Evolutionary conservation across 2,888 invertebrate species (phyloP), one percentile per base, ranked within the genome.

Genomic region (Drosophila leonis): DNA sequence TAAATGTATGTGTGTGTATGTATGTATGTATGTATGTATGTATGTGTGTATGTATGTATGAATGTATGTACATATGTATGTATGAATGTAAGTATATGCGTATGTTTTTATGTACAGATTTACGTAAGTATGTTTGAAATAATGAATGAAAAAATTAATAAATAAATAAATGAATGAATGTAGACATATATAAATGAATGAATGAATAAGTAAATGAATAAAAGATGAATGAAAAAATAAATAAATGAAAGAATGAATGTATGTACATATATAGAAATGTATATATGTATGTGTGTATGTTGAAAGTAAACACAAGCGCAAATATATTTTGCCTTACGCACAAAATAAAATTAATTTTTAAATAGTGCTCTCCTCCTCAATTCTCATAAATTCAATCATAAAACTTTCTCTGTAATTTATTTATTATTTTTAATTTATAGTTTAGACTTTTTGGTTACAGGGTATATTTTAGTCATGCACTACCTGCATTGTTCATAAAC

Each of bases 401-500:
- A 3, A 20, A 9, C 9, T 20, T 20, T 9, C 12, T 8, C 15
- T 46, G 9, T 5, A 12, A 42, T 20, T 20, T 12, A 5, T 27
- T 24, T 15, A 7, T 8, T 1, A 24, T 24, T 4, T 24, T 24
- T n/a, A n/a, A n/a, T 4, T 24, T 4, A 24, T 15, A 27, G 15
- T 1, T 27, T 12, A 27, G 8, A 0, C 18, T 42, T 24, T 15
- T 18, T 3, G n/a, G 4, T 20, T 39, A 51, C 18, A 46, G 69
- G 59, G 31, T 55, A 69, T 69, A 13, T 41, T 1, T 2, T 31
- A 27, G 60, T 48, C 37, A 1, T 1, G n/a, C 8, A 18, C 8
- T 13, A 12, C 10, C n/a, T n/a, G 13, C 2, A 2, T 1, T 39
- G 15, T 15, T 5, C 4, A 13, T 49, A n/a, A n/a, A 10, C 46